Base-by-base conservation (phyloP, 30 jellyfish, hydroid and myxozoan species). In the Clytia hemisphaerica region DNA sequence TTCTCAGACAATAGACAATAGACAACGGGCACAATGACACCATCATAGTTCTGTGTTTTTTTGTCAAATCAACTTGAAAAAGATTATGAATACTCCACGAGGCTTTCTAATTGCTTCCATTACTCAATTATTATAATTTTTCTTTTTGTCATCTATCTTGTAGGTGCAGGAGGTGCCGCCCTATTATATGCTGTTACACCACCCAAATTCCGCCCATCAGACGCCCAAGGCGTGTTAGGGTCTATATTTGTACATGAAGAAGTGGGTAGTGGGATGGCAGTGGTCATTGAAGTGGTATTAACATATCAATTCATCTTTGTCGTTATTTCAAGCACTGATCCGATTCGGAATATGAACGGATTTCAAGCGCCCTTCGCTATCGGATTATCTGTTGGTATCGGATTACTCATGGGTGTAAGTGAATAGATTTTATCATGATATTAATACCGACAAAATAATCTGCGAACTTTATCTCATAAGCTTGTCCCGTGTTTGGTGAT, bases 291-390 rank as follows among this genome's bases (percentile, higher is more conserved):
- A 45, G 36, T 66, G 22, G 45, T 45, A 4, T 46, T 66, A 16
- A 66, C 79, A 37, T 66, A 37, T 44, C 57, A 27, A 22, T 66
- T 66, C 45, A 66, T 66, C 9, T 66, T 72, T 72, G 44, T 42
- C 33, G 79, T 66, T 26, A 15, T 37, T 10, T 42, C 79, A 3
- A 66, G 79, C 44, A 66, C 79, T 16, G 71, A 28, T 15, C 67
- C 45, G 9, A 26, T 44, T 19, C 21, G 44, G 45, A 25, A 44
- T 1, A 37, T 37, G 16, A 38, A 10, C 25, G 79, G 79, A n/a
- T 66, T 66, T 30, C 79, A 66, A 30, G 79, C 79, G n/a, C 79
- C 79, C 0, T 45, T 66, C 45, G 79, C 79, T 44, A 66, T 66
- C 30, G 79, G 79, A n/a, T 37, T 66, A 22, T 66, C 79, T 14